phyloP scores from a whole-genome alignment of 37 sponge, comb jelly and placozoan genomes.

The Axinella damicornis region DNA sequence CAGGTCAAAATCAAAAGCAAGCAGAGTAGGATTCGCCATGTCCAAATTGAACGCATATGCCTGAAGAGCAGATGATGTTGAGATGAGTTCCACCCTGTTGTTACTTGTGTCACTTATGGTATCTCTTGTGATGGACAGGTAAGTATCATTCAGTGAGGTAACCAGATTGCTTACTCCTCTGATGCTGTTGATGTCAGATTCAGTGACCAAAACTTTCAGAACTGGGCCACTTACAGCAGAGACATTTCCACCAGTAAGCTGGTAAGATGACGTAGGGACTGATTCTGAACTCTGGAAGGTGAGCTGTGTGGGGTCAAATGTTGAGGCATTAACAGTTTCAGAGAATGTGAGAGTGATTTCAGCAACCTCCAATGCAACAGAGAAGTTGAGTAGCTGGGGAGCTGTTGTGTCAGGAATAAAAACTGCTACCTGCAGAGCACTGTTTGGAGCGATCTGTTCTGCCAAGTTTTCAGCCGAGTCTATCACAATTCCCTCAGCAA shows the following conservation, averaged over 20 bases:
- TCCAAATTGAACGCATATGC: conserved; percentile 65
- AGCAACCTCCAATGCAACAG: conserved; percentile 60
- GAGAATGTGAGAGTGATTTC: conserved; percentile 80
- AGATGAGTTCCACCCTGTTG: conserved; percentile 52
- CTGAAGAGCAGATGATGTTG: conserved; percentile 35
- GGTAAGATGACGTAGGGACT: conserved; percentile 54
- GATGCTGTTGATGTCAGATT: conserved; percentile 63
- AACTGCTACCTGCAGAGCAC: conserved; percentile 38
- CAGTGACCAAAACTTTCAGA: conserved; percentile 49
- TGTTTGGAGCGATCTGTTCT: conserved; percentile 18
- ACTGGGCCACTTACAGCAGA: conserved; percentile 32
- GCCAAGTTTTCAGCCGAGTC: conserved; percentile 78
- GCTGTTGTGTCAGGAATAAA: conserved; percentile 68
- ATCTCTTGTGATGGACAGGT: conserved; percentile 42
- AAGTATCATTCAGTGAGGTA: conserved; percentile 58
- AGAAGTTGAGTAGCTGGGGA: conserved; percentile 72
- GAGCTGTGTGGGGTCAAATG: conserved; percentile 59
- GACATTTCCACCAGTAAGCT: conserved; percentile 59
- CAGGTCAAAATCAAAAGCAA: conserved; percentile 72
- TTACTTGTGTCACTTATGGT: conserved; percentile 73
- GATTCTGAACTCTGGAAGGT: conserved; percentile 64
- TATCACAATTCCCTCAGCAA: conserved; percentile 55
- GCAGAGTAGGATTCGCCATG: conserved; percentile 65
- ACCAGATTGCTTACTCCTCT: conserved; percentile 44
- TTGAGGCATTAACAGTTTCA: conserved; percentile 69